Evolutionary conservation across 53 echinoderm and acorn worm genomes (phyloP), one percentile per base, ranked within the genome.

Genomic region (Henricia sp.): DNA sequence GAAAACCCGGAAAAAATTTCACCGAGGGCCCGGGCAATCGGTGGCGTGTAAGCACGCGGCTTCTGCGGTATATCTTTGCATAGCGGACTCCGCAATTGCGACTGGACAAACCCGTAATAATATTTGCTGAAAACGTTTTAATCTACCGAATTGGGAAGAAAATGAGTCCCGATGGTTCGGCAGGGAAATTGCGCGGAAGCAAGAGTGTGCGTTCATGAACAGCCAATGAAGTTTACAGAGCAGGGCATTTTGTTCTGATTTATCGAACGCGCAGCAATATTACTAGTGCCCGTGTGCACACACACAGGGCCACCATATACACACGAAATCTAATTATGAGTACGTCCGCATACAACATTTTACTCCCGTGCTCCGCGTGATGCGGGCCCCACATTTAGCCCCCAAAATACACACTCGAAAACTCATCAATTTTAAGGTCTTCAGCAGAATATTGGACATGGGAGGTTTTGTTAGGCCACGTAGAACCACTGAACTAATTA

Each of bases 51-150:
- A 82, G 64, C 82, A 82, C 66, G 8, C n/a, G 55, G n/a, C n/a
- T n/a, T n/a, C 51, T 33, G 28, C 46, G 5, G 67, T 38, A 29
- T n/a, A n/a, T 60, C 40, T 34, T 19, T 40, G 26, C 9, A 40
- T 41, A 17, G 50, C 50, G 14, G 52, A 36, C 12, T 86, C 68
- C 86, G 76, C 76, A 86, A 86, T 86, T 67, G 86, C 75, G 38
- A 40, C 62, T 40, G 12, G 52, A 27, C 44, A 70, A 27, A 43
- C 83, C 64, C 36, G 48, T 62, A 50, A 80, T 80, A 50, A 62
- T 86, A 51, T 86, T 86, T 86, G 86, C 76, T 76, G 86, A 75
- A 67, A 76, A 62, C 66, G 51, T 76, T 76, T 74, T 86, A 86
- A 86, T 86, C 86, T 73, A 65, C 37, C 82, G 65, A 53, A 38